Percentiles rank a stretch among this genome's conserved stretches.
Evolutionary conservation across 2,113 vertebrate genomes (phyloP).

Genomic region (Syngnathoides biaculeatus): DNA sequence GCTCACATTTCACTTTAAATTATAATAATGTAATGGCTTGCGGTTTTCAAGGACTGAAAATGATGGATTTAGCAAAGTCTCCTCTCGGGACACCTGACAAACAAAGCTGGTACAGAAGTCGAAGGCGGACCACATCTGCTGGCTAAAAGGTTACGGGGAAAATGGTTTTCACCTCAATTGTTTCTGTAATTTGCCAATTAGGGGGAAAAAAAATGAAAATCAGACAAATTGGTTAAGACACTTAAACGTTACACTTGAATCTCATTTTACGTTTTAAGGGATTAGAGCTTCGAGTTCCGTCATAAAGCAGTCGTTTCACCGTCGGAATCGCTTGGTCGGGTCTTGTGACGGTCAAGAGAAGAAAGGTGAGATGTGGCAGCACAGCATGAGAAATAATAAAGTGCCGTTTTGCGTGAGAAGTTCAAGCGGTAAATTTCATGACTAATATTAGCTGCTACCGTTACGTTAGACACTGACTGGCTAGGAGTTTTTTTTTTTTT

Average conservation of each 20-base stretch:
- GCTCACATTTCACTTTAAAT: constrained; percentile 23
- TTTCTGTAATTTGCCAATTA: neutral
- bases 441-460: neutral
- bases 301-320: neutral
- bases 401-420: neutral
- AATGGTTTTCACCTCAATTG: constrained; percentile 11
- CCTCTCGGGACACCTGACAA: constrained; percentile 9
- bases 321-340: neutral
- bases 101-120: neutral
- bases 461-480: neutral
- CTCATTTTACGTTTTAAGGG: neutral
- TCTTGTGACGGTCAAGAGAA: constrained; percentile 1
- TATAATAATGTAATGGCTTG: constrained; percentile 10
- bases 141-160: neutral
- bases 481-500: too few species aligned
- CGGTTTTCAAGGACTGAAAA: constrained; percentile 20
- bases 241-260: constrained; percentile 4
- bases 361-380: constrained; percentile 10
- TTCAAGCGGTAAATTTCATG: too few species aligned
- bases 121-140: constrained; percentile 1
- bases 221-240: neutral
- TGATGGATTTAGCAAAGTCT: neutral
- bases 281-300: constrained; percentile 5
- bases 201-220: neutral
- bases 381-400: neutral